phyloP scores from a whole-genome alignment of 2,113 vertebrate species.

The Lathamus discolor region DNA sequence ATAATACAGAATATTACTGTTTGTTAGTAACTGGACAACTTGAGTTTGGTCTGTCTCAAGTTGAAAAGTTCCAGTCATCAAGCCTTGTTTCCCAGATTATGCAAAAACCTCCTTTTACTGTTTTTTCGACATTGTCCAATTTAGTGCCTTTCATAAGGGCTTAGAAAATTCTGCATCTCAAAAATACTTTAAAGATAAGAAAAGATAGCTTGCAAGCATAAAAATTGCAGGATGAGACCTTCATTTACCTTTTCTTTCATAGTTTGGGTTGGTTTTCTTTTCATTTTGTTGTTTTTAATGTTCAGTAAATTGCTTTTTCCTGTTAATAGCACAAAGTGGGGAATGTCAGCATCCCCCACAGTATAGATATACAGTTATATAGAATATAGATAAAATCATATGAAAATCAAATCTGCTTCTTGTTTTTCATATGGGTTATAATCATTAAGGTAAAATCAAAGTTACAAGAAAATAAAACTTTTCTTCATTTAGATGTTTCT shows the following conservation, averaged over 20 bases:
- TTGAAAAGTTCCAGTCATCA: background rate
- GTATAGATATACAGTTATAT: background rate
- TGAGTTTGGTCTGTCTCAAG: background rate
- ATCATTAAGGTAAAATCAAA: background rate
- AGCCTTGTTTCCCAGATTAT: background rate
- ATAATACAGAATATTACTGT: background rate
- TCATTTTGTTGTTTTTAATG: background rate
- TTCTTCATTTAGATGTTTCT: background rate
- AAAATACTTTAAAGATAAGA: background rate
- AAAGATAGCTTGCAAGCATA: background rate
- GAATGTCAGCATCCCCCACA: background rate
- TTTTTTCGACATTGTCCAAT: background rate
- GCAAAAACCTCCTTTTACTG: background rate
- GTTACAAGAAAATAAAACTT: background rate
- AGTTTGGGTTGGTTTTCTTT: background rate
- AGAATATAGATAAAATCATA: background rate
- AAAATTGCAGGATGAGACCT: background rate
- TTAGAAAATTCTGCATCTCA: background rate
- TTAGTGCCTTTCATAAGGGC: background rate
- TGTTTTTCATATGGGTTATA: background rate
- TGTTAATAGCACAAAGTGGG: background rate
- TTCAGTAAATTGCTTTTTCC: background rate
- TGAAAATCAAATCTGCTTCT: background rate
- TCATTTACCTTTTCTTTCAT: background rate
- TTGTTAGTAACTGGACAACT: background rate